phyloP scores from a whole-genome alignment of 2,113 vertebrate genomes.

The Xiphophorus maculatus region DNA sequence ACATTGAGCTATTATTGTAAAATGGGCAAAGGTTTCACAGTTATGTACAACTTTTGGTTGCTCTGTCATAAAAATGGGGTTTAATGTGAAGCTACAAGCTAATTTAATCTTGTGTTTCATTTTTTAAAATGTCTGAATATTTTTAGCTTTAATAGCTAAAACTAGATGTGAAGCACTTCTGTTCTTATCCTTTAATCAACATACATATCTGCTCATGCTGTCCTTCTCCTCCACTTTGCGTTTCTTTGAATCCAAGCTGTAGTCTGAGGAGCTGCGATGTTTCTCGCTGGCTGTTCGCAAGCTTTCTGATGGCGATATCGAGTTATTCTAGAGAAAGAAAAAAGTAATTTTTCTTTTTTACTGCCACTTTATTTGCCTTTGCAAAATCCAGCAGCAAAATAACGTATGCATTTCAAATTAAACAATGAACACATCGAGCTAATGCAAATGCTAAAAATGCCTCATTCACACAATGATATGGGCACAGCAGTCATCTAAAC shows the following conservation, averaged over 20 bases:
- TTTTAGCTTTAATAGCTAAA: background rate
- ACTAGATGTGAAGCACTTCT: background rate
- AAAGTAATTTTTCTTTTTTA: conserved; percentile 36
- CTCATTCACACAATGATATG: conserved; percentile 56
- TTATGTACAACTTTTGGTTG: no score
- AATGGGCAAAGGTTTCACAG: no score
- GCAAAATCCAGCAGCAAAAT: conserved; percentile 42
- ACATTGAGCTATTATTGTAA: no score
- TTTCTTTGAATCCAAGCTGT: conserved; percentile 93
- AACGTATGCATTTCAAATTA: conserved; percentile 52
- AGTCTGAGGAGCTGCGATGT: conserved; percentile 91
- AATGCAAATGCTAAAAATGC: conserved; percentile 56
- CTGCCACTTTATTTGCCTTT: conserved; percentile 35
- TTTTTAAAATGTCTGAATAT: background rate
- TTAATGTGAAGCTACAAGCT: no score
- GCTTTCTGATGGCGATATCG: conserved; percentile 93
- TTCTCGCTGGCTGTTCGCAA: conserved; percentile 90
- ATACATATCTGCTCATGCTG: conserved; percentile 93
- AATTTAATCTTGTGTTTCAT: background rate
- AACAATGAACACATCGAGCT: conserved; percentile 44
- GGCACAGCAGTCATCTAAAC: conserved; percentile 56
- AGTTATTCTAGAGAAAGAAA: conserved; percentile 87
- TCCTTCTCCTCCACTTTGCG: conserved; percentile 96
- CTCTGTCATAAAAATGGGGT: no score
- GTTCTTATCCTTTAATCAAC: conserved; percentile 44